Percentiles rank a stretch among this genome's conserved stretches.
Evolutionary conservation across 2,797 vertebrate genomes (phyloP).

Genomic region (Chelidonichthys spinosus): DNA sequence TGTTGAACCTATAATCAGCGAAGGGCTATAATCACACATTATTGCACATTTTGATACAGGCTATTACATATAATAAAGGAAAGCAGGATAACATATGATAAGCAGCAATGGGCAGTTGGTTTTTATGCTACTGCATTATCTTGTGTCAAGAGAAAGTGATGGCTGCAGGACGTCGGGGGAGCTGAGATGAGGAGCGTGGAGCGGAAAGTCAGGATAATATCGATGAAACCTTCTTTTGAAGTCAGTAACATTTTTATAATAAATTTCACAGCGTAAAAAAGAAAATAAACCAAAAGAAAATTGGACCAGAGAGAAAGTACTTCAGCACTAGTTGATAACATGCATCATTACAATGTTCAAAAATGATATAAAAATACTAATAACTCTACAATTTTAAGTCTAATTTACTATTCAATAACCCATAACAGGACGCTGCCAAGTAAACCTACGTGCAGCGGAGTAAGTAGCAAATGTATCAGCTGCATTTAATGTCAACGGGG

Average conservation of each 20-base stretch:
- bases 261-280: background rate
- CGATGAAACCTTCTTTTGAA: conserved; percentile 9
- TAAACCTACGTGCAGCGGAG: conserved; percentile 33
- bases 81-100: conserved; percentile 28
- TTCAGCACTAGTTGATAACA: background rate
- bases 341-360: background rate
- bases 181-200: background rate
- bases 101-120: conserved; percentile 27
- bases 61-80: conserved; percentile 33
- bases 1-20: conserved; percentile 9
- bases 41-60: conserved; percentile 20
- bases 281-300: background rate
- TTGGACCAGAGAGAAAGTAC: conserved; percentile 1
- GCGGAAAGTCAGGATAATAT: background rate
- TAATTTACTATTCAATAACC: conserved; percentile 4
- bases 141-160: conserved; percentile 19
- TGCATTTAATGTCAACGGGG: conserved; percentile 59
- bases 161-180: conserved; percentile 18
- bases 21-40: background rate
- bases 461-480: conserved; percentile 58
- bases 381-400: background rate
- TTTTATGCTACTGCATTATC: conserved; percentile 37
- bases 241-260: background rate
- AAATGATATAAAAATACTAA: background rate
- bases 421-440: conserved; percentile 25